Evolutionary conservation across 2,888 invertebrate species (phyloP).

Genomic region (Drosophila testacea): DNA sequence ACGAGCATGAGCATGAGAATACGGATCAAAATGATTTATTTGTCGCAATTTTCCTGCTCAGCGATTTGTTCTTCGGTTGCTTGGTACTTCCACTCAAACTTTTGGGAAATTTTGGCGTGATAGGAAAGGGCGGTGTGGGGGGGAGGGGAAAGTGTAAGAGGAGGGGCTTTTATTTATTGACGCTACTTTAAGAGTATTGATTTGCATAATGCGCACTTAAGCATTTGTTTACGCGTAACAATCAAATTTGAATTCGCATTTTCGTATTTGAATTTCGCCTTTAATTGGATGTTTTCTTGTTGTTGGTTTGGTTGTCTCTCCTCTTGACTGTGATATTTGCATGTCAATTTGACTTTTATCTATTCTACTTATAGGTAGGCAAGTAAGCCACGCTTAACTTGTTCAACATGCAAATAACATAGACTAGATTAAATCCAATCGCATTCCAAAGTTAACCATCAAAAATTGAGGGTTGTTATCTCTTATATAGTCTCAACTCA

Average conservation of each 20-base stretch:
- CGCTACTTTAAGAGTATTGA: slow-evolving; percentile 80
- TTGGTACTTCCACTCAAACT: slow-evolving; percentile 32
- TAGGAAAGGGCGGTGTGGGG: background rate
- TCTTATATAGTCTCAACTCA: background rate
- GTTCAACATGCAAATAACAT: slow-evolving; percentile 72
- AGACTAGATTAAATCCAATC: slow-evolving; percentile 52
- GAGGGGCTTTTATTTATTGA: slow-evolving; percentile 69
- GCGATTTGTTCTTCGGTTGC: slow-evolving; percentile 65
- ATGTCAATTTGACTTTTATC: slow-evolving; percentile 78
- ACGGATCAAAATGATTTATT: slow-evolving; percentile 82
- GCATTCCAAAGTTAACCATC: slow-evolving; percentile 21
- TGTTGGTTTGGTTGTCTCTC: slow-evolving; percentile 1
- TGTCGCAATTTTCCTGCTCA: slow-evolving; percentile 80
- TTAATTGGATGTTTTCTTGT: slow-evolving; percentile 74
- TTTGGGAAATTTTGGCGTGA: background rate
- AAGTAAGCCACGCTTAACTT: slow-evolving; percentile 70
- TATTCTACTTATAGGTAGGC: slow-evolving; percentile 52
- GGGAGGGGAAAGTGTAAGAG: background rate
- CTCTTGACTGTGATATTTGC: slow-evolving; percentile 57
- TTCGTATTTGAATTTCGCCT: slow-evolving; percentile 68
- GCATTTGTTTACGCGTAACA: slow-evolving; percentile 81
- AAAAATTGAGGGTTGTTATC: background rate
- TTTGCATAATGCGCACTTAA: slow-evolving; percentile 81
- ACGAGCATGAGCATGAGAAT: slow-evolving; percentile 3
- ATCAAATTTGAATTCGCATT: slow-evolving; percentile 80